A percentile compares a stretch with the other conserved stretches of the same genome.
Conservation (phyloP, 2,888 invertebrate genomes). For the Malthinus flaveolus region DNA sequence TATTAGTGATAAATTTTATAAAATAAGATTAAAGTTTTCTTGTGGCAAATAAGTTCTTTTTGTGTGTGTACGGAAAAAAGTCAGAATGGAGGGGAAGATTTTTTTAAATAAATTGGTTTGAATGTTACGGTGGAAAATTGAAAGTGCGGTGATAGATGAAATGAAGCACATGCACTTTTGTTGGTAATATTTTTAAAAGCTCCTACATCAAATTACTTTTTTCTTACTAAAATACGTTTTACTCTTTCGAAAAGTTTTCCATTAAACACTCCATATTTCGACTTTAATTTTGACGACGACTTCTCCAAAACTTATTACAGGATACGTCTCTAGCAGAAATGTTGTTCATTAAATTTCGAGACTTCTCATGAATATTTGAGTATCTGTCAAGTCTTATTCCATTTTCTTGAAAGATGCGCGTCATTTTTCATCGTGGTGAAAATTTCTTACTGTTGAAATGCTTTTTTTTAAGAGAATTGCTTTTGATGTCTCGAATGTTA, state of each 20-base stretch:
- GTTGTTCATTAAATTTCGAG: conserved; percentile 42
- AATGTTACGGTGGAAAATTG: too few species aligned
- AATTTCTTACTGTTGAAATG: too few species aligned
- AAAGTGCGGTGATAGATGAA: too few species aligned
- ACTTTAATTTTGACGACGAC: background rate
- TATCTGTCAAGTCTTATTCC: conserved; percentile 46
- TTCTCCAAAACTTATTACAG: conserved; percentile 19
- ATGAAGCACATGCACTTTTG: too few species aligned
- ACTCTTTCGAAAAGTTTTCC: background rate
- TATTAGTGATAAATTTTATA: conserved; percentile 4
- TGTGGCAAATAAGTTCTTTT: background rate
- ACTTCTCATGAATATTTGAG: conserved; percentile 48
- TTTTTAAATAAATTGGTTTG: too few species aligned
- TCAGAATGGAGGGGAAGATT: too few species aligned
- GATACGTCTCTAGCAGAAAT: conserved; percentile 31
- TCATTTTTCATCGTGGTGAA: conserved; percentile 41
- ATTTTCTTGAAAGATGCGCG: conserved; percentile 44
- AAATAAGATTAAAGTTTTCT: background rate
- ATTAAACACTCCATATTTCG: background rate
- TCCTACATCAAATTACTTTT: too few species aligned
- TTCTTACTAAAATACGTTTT: too few species aligned
- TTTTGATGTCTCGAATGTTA: too few species aligned
- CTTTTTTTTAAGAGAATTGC: too few species aligned
- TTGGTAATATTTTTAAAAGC: too few species aligned
- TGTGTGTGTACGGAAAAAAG: background rate